Evolutionary conservation across 2,888 invertebrate species (phyloP), one percentile per base, ranked within the genome.

Genomic region (Xanthostigma xanthostigma): DNA sequence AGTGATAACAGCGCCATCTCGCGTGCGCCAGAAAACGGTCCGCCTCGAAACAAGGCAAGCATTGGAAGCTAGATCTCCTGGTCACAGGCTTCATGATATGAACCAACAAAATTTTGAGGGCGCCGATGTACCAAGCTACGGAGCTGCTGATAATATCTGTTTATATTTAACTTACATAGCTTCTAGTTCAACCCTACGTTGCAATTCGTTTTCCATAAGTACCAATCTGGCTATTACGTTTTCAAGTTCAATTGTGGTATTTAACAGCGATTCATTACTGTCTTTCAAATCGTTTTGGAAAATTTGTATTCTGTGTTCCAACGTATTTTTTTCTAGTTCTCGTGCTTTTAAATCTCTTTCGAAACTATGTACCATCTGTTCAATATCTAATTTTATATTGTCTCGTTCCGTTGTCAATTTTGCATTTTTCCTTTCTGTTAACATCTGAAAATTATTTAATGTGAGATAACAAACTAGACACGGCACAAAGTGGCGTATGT

Each of bases 331-430:
- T 57, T 81, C 79, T 61, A 74, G 71, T 55, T 80, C 76, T 36
- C 76, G 63, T 9, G 72, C 66, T 54, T 75, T 73, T 2, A 69
- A 66, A 51, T 79, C 79, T 46, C 74, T 66, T 41, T 76, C 67
- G 53, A 76, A 74, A 12, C 66, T 64, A 36, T 70, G 68, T 44
- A 75, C 73, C 54, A 77, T 64, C 46, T 75, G 70, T 41, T 77
- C 73, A 45, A 81, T 64, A 55, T 81, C 78, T 50, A 72, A 65
- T 27, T 72, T 72, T 2, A 79, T 59, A 48, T 69, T 69, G 55
- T 80, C 77, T 54, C 74, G 76, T 56, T 78, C 77, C 36, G 75
- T 71, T 4, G 67, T 65, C 35, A 76, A 57, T 55, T 77, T 75
- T 1, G 75, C 71, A 54, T 75, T 76, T 11, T 72, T 69, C 44